Conservation (phyloP, 1,140 invertebrate species). For the Eciton burchellii region DNA sequence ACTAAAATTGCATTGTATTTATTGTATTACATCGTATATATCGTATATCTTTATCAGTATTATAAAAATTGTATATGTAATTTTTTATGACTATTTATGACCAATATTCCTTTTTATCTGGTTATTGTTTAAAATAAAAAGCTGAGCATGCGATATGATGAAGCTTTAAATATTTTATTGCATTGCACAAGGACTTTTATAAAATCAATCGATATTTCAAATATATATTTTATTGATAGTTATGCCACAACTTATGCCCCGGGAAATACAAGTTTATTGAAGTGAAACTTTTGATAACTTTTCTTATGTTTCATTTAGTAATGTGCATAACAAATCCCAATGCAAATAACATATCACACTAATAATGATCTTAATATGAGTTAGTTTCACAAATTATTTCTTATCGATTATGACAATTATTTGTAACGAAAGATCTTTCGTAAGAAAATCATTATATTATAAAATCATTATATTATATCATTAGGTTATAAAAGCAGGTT, state of each 20-base stretch:
- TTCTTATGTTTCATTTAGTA: neutral
- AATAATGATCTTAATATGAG: neutral
- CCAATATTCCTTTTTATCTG: neutral
- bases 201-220: neutral
- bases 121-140: conserved; percentile 3
- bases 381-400: neutral
- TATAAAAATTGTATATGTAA: neutral
- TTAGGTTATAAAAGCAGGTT: no score
- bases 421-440: neutral
- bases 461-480: no score
- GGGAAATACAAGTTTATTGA: neutral
- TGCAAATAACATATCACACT: neutral
- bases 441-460: conserved; percentile 14
- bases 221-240: neutral
- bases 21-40: no score
- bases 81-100: neutral
- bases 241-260: neutral
- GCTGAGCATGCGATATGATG: neutral
- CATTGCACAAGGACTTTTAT: neutral
- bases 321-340: neutral
- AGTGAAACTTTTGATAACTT: neutral
- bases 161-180: conserved; percentile 26
- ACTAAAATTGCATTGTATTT: no score
- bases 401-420: no score
- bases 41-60: no score